Evolutionary conservation across 2,113 vertebrate species (phyloP).

Genomic region (Campylorhamphus procurvoides): DNA sequence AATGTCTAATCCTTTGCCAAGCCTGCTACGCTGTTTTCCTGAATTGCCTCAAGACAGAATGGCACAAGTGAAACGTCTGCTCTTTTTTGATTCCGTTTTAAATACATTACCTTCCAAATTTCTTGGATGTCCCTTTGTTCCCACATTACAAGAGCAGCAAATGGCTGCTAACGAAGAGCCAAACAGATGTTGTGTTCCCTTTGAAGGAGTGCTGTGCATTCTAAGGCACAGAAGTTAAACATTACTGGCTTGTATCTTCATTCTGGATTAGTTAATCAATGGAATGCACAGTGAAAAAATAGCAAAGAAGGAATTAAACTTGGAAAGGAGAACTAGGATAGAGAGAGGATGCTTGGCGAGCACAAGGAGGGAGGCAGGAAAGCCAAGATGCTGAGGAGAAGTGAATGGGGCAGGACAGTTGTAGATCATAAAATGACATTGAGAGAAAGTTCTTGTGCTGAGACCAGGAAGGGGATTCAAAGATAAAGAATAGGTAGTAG

Average conservation of each 20-base stretch:
- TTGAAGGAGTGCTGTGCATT: neutral
- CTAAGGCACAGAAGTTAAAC: neutral
- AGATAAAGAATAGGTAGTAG: neutral
- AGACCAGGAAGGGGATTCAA: neutral
- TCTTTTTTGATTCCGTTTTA: neutral
- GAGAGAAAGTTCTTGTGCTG: neutral
- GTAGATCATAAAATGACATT: neutral
- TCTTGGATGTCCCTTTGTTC: neutral
- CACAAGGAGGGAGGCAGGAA: neutral
- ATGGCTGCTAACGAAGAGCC: neutral
- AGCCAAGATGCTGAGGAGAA: no score
- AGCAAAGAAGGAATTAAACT: neutral
- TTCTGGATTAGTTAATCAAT: neutral
- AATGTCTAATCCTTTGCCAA: conserved; percentile 41
- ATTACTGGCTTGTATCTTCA: neutral
- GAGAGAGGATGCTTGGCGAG: neutral
- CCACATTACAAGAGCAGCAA: neutral
- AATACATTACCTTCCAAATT: neutral
- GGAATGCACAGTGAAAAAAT: neutral
- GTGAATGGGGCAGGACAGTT: neutral
- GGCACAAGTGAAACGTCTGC: neutral
- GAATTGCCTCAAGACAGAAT: conserved; percentile 8
- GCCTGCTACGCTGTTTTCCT: neutral
- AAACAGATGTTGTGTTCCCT: conserved; percentile 1
- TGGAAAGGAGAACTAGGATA: neutral